Evolutionary conservation across 64 coral and sea anemone species (phyloP).

Genomic region (Montipora foliosa): DNA sequence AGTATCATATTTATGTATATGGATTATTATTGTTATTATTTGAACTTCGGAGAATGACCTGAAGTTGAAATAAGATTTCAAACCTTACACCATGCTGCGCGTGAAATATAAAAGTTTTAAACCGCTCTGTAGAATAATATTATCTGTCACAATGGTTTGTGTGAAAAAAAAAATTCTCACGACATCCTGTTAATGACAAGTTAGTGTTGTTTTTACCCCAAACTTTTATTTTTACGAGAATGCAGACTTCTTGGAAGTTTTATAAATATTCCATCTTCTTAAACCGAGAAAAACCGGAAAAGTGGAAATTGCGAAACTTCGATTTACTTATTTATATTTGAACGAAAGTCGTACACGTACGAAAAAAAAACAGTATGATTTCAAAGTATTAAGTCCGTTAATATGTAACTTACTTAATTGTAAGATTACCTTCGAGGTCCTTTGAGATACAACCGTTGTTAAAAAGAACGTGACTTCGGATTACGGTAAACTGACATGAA

Average conservation of each 20-base stretch:
- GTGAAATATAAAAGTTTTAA: conserved; percentile 33
- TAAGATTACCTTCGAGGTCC: too few relatives aligned
- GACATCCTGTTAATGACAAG: background rate
- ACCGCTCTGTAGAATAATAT: conserved; percentile 1
- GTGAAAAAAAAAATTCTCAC: background rate
- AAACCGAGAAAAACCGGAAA: too few relatives aligned
- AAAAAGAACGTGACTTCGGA: too few relatives aligned
- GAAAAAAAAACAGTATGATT: too few relatives aligned
- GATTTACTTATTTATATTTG: too few relatives aligned
- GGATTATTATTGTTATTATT: conserved; percentile 31
- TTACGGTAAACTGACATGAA: too few relatives aligned
- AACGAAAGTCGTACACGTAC: too few relatives aligned
- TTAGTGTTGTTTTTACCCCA: conserved; percentile 47
- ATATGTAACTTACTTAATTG: too few relatives aligned
- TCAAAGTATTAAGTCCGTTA: too few relatives aligned
- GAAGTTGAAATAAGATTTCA: conserved; percentile 58
- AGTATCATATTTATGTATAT: conserved; percentile 59
- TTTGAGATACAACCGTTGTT: too few relatives aligned
- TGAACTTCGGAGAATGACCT: conserved; percentile 23
- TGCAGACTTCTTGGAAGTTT: background rate
- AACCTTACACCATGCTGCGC: conserved; percentile 36
- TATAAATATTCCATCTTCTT: too few relatives aligned
- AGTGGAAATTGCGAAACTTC: too few relatives aligned
- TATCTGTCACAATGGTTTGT: background rate
- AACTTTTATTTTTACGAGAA: conserved; percentile 52